A percentile compares a stretch with the other conserved stretches of the same genome.
Evolutionary conservation across 1,140 invertebrate species (phyloP).

Genomic region (Steinernema khuongi): DNA sequence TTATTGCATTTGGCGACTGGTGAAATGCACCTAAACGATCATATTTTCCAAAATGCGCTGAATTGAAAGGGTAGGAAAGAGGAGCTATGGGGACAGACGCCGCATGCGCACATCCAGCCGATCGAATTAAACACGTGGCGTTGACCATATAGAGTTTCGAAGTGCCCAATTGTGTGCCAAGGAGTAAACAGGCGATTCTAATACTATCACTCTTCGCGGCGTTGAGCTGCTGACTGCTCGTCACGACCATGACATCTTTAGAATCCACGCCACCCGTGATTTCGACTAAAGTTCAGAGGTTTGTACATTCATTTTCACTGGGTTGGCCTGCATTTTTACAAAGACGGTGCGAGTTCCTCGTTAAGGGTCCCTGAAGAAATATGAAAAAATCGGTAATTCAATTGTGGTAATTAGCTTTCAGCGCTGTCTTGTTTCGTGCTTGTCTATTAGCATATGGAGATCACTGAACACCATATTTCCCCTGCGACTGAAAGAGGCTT

Average conservation of each 20-base stretch:
- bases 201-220: background rate
- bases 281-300: constrained; percentile 1
- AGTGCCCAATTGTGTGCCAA: background rate
- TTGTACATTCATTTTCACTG: background rate
- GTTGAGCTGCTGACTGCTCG: background rate
- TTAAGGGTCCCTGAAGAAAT: background rate
- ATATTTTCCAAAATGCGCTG: background rate
- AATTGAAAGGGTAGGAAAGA: background rate
- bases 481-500: background rate
- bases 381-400: background rate
- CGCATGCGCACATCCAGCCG: background rate
- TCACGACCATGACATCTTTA: background rate
- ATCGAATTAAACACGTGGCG: background rate
- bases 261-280: background rate
- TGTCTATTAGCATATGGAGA: too few species aligned
- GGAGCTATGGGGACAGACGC: background rate
- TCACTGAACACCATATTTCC: background rate
- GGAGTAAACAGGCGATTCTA: background rate
- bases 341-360: too few species aligned
- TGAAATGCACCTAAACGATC: too few species aligned
- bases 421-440: background rate
- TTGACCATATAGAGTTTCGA: background rate
- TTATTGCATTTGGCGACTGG: too few species aligned
- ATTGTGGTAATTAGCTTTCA: background rate
- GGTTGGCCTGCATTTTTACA: too few species aligned